A percentile compares a stretch with the other conserved stretches of the same genome.
These are phyloP conservation scores for Lacerta viridis DNA, from an alignment of 2,797 vertebrate species.

Conservation along the genomic window DNA sequence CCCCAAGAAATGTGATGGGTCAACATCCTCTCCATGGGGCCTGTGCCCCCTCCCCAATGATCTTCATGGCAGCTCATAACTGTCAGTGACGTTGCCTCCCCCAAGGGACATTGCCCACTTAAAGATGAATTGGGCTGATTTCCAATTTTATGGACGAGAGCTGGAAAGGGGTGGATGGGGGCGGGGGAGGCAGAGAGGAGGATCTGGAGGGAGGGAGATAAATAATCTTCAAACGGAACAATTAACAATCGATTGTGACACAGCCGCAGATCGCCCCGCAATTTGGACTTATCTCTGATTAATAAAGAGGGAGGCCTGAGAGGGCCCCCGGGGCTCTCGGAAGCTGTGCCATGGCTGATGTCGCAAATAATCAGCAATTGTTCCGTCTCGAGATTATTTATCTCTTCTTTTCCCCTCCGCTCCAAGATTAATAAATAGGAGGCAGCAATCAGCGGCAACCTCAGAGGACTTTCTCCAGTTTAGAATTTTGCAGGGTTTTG, in stretches of 20 bases:
- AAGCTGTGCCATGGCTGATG: constrained; percentile 65
- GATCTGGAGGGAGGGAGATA: constrained; percentile 67
- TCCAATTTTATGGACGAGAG: constrained; percentile 54
- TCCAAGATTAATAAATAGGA: constrained; percentile 66
- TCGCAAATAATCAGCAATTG: constrained; percentile 68
- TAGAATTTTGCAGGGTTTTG: constrained; percentile 36
- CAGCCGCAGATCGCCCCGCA: constrained; percentile 54
- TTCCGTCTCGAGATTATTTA: constrained; percentile 71
- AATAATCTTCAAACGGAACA: constrained; percentile 72
- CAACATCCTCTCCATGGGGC: constrained; percentile 10
- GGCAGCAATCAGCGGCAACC: constrained; percentile 45
- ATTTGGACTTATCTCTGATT: constrained; percentile 71
- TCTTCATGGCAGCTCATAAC: constrained; percentile 41
- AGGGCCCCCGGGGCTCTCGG: constrained; percentile 47
- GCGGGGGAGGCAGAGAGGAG: not conserved
- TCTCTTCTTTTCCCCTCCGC: constrained; percentile 65
- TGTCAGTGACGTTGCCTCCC: not conserved
- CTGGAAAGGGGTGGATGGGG: constrained; percentile 10
- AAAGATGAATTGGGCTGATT: constrained; percentile 64
- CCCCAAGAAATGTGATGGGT: constrained; percentile 3
- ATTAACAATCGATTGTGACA: constrained; percentile 69
- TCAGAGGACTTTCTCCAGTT: constrained; percentile 53
- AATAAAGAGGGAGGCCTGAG: constrained; percentile 53
- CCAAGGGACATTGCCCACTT: constrained; percentile 49
- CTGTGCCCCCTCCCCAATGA: constrained; percentile 12